Percentiles rank a stretch among this genome's conserved stretches.
Evolutionary conservation across 2,113 vertebrate genomes (phyloP).

Genomic region (Chaetodon trifascialis): DNA sequence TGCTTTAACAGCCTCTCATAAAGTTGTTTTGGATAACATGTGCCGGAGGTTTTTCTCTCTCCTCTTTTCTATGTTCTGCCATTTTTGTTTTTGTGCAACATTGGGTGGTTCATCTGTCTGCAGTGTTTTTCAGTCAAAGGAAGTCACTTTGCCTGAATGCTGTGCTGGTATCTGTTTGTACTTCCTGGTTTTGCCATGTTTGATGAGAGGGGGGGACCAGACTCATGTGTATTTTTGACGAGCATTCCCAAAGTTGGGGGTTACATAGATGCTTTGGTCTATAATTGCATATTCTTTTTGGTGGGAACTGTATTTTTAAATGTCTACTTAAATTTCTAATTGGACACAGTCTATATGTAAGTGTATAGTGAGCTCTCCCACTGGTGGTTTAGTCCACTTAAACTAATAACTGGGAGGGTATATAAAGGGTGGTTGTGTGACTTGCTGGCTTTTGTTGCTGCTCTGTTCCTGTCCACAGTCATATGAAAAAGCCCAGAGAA

Average conservation of each 20-base stretch:
- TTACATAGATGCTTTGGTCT: background rate
- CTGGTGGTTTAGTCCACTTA: constrained; percentile 19
- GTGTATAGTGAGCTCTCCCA: background rate
- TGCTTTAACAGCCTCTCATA: too few species aligned
- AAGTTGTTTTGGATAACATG: too few species aligned
- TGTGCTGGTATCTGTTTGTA: background rate
- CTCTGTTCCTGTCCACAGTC: background rate
- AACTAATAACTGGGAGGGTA: background rate
- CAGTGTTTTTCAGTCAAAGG: too few species aligned
- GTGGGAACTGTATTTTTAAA: background rate
- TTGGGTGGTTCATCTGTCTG: too few species aligned
- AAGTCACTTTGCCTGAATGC: too few species aligned
- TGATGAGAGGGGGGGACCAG: background rate
- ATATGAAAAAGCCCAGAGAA: background rate
- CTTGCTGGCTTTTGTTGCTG: background rate
- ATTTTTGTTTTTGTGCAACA: too few species aligned
- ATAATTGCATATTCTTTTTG: background rate
- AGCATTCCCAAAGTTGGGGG: too few species aligned
- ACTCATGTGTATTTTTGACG: background rate
- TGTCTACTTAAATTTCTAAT: background rate
- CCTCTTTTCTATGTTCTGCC: too few species aligned
- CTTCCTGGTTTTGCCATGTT: constrained; percentile 28
- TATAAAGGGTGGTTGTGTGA: background rate
- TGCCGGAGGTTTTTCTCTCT: too few species aligned
- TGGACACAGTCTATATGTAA: background rate